Evolutionary conservation across 1,140 invertebrate genomes (phyloP).

Genomic region (Zaprionus gabonicus): DNA sequence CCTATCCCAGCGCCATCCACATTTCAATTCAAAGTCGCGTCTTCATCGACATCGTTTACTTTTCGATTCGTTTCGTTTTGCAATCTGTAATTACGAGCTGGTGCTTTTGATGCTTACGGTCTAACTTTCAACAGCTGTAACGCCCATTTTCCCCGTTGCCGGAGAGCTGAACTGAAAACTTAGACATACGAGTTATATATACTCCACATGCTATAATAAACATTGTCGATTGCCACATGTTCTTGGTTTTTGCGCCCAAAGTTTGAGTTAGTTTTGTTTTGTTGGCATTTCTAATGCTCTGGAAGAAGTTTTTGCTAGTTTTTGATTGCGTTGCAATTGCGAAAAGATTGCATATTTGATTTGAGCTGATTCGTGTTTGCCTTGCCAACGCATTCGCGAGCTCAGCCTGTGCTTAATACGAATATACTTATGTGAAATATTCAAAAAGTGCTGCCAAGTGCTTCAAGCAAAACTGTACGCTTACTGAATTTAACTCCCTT

Average conservation of each 20-base stretch:
- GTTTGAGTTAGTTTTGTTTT: conserved; percentile 70
- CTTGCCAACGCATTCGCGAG: conserved; percentile 39
- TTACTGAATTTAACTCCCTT: conserved; percentile 10
- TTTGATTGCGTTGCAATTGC: conserved; percentile 54
- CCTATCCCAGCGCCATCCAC: conserved; percentile 29
- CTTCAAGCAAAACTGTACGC: conserved; percentile 4
- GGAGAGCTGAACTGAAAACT: conserved; percentile 12
- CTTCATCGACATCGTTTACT: conserved; percentile 65
- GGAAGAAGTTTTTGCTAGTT: conserved; percentile 43
- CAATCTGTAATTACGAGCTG: conserved; percentile 74
- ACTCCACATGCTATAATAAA: conserved; percentile 40
- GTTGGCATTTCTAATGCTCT: conserved; percentile 63
- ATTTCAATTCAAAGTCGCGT: conserved; percentile 46
- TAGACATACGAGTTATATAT: conserved; percentile 14
- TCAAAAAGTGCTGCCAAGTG: not conserved
- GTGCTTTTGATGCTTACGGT: conserved; percentile 63
- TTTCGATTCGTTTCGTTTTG: conserved; percentile 68
- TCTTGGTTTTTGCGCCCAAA: conserved; percentile 62
- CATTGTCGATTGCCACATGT: conserved; percentile 67
- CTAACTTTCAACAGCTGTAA: conserved; percentile 74
- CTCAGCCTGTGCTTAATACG: conserved; percentile 50
- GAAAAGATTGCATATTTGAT: conserved; percentile 65
- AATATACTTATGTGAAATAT: conserved; percentile 26
- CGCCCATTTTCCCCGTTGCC: conserved; percentile 1
- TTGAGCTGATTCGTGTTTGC: conserved; percentile 55